Base-by-base conservation (phyloP, 2,797 vertebrate genomes). In the Phaenicophaeus curvirostris region DNA sequence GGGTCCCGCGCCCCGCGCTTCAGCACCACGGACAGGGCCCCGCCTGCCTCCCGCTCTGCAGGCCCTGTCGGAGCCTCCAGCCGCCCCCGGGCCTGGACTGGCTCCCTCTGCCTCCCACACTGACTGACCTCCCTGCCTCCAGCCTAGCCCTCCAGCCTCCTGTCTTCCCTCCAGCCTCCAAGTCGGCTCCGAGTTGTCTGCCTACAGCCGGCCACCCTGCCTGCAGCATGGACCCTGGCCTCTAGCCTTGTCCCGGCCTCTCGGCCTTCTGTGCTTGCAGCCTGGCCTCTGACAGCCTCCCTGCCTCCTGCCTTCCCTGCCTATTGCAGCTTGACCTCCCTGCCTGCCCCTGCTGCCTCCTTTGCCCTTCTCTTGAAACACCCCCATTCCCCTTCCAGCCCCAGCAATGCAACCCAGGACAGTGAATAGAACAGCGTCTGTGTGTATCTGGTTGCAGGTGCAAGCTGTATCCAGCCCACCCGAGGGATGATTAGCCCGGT, bases 21-120 rank as follows among this genome's bases (percentile, higher is more conserved):
- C 97, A 98, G 97, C 96, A 98, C 97, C 97, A 95, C 48, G 98
- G 97, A 93, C 97, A 98, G 97, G 11, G 76, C 28, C 51, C 27
- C 15, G 24, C 24, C 58, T 7, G 14, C 31, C 42, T 16, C 42
- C 17, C 42, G 42, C 42, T 42, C 42, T 42, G 42, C 42, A 14
- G 13, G n/a, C n/a, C n/a, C n/a, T n/a, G n/a, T n/a, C n/a, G n/a
- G n/a, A 18, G 13, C 55, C 42, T 63, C 14, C 35, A 28, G 1
- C 33, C 41, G 6, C n/a, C 6, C 4, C 33, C 61, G 37, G n/a
- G 33, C 44, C 37, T 8, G 28, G 5, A 3, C 37, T 1, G 11
- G 28, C 6, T 20, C 10, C 46, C 27, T 53, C n/a, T 15, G 44
- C 15, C 37, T 74, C 59, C 50, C 31, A 16, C 13, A 7, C 42